Evolutionary conservation across 2,797 vertebrate species (phyloP).

Genomic region (Lagodon rhomboides): DNA sequence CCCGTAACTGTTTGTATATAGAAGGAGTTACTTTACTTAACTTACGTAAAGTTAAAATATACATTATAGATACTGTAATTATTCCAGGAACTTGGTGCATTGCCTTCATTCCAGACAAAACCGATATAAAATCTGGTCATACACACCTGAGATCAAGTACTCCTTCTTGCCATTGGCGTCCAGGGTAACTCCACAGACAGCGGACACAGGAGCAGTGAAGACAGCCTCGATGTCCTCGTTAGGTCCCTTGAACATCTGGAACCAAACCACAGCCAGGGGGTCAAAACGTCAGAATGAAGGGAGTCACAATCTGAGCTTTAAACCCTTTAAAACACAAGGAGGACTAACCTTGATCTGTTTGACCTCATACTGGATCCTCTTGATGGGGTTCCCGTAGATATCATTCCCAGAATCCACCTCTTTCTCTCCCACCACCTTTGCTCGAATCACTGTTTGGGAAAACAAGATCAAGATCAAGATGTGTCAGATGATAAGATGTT

Average conservation of each 20-base stretch:
- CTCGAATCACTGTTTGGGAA: slow-evolving; percentile 92
- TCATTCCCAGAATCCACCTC: slow-evolving; percentile 95
- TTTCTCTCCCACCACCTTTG: slow-evolving; percentile 92
- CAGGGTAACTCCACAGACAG: slow-evolving; percentile 96
- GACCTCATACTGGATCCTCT: slow-evolving; percentile 96
- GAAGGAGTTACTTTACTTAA: not conserved
- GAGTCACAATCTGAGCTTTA: not conserved
- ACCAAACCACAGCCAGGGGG: slow-evolving; percentile 2
- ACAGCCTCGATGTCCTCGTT: slow-evolving; percentile 92
- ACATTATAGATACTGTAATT: not conserved
- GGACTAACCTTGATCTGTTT: slow-evolving; percentile 96
- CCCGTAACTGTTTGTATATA: not conserved
- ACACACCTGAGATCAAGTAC: slow-evolving; percentile 95
- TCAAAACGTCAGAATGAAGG: slow-evolving; percentile 20
- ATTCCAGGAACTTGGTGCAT: not conserved
- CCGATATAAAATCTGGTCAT: not conserved
- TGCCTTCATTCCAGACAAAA: not conserved
- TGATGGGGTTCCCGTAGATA: slow-evolving; percentile 98
- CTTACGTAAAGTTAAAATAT: not conserved
- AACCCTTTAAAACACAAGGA: not conserved
- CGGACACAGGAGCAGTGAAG: slow-evolving; percentile 95
- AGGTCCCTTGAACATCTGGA: slow-evolving; percentile 98
- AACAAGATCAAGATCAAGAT: not conserved
- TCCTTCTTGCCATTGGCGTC: slow-evolving; percentile 96
- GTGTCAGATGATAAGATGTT: not conserved